phyloP scores from a whole-genome alignment of 1,140 invertebrate species.

The Formica exsecta region DNA sequence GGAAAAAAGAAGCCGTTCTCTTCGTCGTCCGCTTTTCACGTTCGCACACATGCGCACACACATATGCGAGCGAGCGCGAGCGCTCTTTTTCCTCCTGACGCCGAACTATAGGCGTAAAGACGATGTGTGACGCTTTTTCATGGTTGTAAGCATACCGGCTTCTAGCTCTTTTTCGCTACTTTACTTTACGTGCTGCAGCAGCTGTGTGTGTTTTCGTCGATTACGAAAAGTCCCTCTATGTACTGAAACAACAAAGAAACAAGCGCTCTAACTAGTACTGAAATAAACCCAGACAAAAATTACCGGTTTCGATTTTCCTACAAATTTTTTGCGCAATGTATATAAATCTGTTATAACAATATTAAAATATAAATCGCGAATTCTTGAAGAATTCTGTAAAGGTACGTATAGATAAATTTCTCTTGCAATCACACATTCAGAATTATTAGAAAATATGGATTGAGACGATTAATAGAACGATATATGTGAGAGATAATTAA shows the following conservation, averaged over 20 bases:
- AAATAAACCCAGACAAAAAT: conserved; percentile 1
- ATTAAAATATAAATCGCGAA: background rate
- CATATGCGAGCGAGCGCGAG: background rate
- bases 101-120: conserved; percentile 41
- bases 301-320: no score
- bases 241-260: conserved; percentile 14
- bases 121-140: conserved; percentile 42
- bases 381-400: background rate
- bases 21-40: conserved; percentile 33
- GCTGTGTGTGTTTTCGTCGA: conserved; percentile 34
- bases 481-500: conserved; percentile 1
- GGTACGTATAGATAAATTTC: background rate
- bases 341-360: background rate
- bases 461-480: background rate
- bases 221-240: conserved; percentile 16
- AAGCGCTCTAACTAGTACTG: background rate
- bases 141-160: background rate
- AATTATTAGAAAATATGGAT: background rate
- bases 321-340: background rate
- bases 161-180: conserved; percentile 19
- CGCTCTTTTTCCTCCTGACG: background rate
- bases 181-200: conserved; percentile 10
- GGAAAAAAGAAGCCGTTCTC: conserved; percentile 48
- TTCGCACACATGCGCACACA: conserved; percentile 9
- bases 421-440: background rate